Evolutionary conservation across 2,797 vertebrate genomes (phyloP).

Genomic region (Crenuchus spilurus): DNA sequence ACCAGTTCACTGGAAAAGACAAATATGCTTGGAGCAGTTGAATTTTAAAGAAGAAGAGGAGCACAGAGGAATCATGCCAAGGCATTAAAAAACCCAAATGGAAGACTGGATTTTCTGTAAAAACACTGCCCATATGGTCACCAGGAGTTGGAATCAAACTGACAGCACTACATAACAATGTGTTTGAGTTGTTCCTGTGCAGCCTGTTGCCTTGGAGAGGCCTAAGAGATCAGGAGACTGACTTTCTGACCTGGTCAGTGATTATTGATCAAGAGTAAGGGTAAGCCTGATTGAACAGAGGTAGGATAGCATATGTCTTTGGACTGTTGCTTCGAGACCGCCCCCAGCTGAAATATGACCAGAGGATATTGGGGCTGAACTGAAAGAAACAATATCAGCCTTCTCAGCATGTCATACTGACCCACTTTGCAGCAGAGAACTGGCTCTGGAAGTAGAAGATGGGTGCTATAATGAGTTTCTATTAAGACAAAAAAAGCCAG

Average conservation of each 20-base stretch:
- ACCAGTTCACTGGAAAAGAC: no score
- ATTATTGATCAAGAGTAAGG: not conserved
- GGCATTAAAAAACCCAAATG: no score
- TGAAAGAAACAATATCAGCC: not conserved
- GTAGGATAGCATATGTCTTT: not conserved
- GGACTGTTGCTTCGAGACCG: constrained; percentile 17
- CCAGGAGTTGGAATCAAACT: no score
- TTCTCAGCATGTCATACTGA: constrained; percentile 21
- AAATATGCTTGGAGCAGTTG: no score
- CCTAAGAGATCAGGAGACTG: not conserved
- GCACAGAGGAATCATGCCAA: no score
- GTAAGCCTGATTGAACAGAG: not conserved
- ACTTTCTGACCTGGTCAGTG: not conserved
- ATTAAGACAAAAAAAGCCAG: constrained; percentile 5
- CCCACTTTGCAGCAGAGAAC: constrained; percentile 29
- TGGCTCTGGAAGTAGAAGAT: constrained; percentile 13
- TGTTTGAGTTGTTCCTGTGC: no score
- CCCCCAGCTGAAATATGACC: constrained; percentile 1
- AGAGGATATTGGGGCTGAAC: not conserved
- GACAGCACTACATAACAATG: no score
- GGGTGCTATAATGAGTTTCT: constrained; percentile 23
- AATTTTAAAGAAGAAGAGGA: no score
- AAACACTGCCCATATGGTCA: no score
- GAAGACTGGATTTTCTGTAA: no score
- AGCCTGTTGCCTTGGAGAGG: constrained; percentile 3